phyloP scores from a whole-genome alignment of 2,113 vertebrate genomes.

The Caretta caretta region DNA sequence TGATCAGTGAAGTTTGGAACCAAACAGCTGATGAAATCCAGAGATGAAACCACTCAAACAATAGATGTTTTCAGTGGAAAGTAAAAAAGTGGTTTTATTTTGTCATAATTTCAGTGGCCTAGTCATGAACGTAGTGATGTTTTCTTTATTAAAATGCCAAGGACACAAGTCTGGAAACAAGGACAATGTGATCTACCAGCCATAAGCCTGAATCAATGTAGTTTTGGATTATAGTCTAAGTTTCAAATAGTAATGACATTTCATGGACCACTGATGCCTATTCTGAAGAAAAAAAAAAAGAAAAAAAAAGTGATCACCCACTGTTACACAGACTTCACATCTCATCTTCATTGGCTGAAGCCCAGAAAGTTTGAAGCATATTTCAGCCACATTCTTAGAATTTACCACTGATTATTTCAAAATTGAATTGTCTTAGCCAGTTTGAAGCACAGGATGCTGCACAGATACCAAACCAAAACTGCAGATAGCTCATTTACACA shows the following conservation, averaged over 20 bases:
- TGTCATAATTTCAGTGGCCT: not conserved
- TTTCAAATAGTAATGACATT: not conserved
- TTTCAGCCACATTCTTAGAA: not conserved
- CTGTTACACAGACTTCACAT: not conserved
- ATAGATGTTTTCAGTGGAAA: not conserved
- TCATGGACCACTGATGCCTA: not conserved
- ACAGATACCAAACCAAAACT: not conserved
- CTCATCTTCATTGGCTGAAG: not conserved
- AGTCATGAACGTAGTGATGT: not conserved
- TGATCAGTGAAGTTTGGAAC: constrained; percentile 12
- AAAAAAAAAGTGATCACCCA: not conserved
- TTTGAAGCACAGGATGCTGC: not conserved
- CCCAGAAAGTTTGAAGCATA: not conserved
- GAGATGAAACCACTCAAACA: constrained; percentile 12
- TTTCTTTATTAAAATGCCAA: not conserved
- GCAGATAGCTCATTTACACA: not conserved
- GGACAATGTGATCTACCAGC: not conserved
- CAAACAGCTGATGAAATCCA: not conserved
- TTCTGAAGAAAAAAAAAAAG: not conserved
- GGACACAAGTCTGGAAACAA: not conserved
- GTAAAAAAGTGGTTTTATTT: not conserved
- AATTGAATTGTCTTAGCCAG: not conserved
- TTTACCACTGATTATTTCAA: not conserved
- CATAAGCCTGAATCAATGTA: not conserved
- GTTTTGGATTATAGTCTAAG: not conserved